phyloP scores from a whole-genome alignment of 2,113 vertebrate species.

The Himantopus leucocephalus region DNA sequence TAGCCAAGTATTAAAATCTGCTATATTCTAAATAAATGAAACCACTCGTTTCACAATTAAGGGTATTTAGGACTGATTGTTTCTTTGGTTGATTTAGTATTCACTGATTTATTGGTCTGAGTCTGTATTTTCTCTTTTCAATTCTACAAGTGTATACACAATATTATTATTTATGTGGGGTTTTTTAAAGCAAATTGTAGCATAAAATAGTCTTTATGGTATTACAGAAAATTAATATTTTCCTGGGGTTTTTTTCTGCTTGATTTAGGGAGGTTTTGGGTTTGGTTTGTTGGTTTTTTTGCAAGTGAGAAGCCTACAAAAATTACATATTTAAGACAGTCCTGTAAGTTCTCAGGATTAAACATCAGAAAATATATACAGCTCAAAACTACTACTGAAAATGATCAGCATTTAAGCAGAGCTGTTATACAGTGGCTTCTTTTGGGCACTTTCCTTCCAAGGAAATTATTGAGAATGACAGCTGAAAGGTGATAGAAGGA shows the following conservation, averaged over 20 bases:
- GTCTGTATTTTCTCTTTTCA: neutral
- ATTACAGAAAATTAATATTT: neutral
- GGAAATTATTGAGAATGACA: slow-evolving; percentile 1
- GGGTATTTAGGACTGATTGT: neutral
- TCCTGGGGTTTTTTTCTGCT: neutral
- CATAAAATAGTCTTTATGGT: neutral
- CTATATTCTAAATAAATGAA: neutral
- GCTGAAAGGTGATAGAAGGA: slow-evolving; percentile 36
- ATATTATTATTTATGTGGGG: neutral
- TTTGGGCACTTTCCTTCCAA: neutral
- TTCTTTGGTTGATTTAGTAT: neutral
- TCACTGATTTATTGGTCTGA: neutral
- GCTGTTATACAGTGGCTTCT: neutral
- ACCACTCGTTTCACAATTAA: neutral
- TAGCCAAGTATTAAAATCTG: neutral
- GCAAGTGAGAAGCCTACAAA: neutral
- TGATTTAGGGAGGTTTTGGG: accelerated
- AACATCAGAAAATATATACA: neutral
- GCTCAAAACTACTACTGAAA: neutral
- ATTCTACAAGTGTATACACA: neutral
- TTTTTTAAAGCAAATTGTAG: neutral
- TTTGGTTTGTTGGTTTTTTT: neutral
- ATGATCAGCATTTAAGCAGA: neutral
- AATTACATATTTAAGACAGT: neutral
- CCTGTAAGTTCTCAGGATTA: neutral